These are phyloP conservation scores for Martes flavigula DNA, from an alignment of 2,797 vertebrate genomes.

Conservation along the genomic window DNA sequence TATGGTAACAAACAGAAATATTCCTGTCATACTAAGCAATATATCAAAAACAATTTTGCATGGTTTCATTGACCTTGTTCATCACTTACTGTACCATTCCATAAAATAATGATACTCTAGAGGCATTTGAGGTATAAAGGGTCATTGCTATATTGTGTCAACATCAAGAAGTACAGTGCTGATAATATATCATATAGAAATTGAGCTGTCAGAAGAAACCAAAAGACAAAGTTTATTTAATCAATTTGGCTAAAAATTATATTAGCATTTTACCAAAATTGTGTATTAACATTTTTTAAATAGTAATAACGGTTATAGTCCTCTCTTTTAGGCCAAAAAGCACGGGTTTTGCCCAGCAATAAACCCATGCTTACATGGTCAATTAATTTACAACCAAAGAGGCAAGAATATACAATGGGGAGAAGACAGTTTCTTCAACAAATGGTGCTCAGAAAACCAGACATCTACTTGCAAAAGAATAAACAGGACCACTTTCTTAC, in stretches of 20 bases:
- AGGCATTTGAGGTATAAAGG: not conserved
- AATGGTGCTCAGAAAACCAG: not conserved
- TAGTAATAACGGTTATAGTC: not conserved
- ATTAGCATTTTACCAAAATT: not conserved
- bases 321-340: not conserved
- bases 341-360: not conserved
- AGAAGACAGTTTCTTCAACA: not conserved
- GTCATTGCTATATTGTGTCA: not conserved
- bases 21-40: not conserved
- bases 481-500: not conserved
- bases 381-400: not conserved
- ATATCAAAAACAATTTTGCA: constrained; percentile 1
- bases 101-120: not conserved
- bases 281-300: not conserved
- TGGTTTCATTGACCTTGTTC: not conserved
- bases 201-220: not conserved
- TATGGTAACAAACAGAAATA: constrained; percentile 19
- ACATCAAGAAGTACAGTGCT: not conserved
- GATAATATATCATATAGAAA: not conserved
- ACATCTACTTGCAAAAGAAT: not conserved
- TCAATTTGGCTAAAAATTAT: not conserved
- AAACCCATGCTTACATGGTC: not conserved
- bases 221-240: constrained; percentile 11
- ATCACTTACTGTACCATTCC: not conserved
- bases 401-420: not conserved